Conservation (phyloP, 2,888 invertebrate species). For the Apodemia duryi region DNA sequence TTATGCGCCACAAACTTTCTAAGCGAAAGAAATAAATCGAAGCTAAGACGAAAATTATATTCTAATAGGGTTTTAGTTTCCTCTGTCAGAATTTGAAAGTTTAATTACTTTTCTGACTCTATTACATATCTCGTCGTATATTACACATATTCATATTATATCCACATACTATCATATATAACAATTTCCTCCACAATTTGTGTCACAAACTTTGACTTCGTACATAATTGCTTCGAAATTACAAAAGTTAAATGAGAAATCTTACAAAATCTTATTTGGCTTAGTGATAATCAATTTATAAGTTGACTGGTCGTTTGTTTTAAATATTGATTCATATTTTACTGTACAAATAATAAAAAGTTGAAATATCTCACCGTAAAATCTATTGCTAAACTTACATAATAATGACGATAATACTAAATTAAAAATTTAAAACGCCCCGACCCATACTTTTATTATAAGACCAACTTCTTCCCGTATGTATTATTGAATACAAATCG, state of each 20-base stretch:
- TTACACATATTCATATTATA: neutral
- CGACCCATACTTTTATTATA: no score
- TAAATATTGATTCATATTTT: no score
- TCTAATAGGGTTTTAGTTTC: slow-evolving; percentile 16
- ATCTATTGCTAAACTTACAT: no score
- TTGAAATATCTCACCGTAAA: no score
- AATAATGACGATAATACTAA: no score
- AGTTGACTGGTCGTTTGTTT: no score
- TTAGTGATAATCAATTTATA: no score
- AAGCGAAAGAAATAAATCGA: neutral
- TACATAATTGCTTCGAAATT: neutral
- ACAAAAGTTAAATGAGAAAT: neutral
- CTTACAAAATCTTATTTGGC: neutral
- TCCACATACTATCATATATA: neutral
- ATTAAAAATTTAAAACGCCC: no score
- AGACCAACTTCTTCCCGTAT: no score
- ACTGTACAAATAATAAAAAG: no score
- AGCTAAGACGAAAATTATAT: neutral
- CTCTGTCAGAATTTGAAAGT: slow-evolving; percentile 20
- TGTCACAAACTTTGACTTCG: neutral
- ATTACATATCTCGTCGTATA: neutral
- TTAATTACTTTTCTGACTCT: slow-evolving; percentile 20
- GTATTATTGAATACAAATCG: no score
- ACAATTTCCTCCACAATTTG: neutral
- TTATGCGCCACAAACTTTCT: neutral